Conservation (phyloP, 2,888 invertebrate species). For the Drosophila neutralis region DNA sequence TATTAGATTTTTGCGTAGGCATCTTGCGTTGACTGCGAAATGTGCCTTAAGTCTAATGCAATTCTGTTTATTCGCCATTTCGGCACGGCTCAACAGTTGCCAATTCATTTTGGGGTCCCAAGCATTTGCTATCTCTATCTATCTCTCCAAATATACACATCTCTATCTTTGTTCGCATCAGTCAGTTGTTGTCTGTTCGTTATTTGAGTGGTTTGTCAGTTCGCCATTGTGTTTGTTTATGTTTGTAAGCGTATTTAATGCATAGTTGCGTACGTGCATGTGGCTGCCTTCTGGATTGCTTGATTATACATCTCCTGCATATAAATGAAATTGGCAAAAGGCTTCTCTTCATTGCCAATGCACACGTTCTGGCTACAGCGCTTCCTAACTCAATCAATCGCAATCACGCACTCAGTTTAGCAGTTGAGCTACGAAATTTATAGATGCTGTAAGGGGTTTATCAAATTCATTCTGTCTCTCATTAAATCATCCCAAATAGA, state of each 20-base stretch:
- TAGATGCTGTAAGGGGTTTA: not conserved
- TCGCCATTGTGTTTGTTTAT: constrained; percentile 9
- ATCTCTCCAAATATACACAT: constrained; percentile 1
- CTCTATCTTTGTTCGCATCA: constrained; percentile 1
- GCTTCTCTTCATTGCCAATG: constrained; percentile 70
- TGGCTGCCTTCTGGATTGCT: constrained; percentile 44
- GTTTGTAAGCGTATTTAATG: constrained; percentile 42
- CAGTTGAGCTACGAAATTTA: not conserved
- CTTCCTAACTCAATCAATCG: constrained; percentile 20
- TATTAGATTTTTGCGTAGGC: constrained; percentile 37
- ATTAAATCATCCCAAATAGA: not conserved
- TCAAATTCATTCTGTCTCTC: not conserved
- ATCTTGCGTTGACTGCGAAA: not conserved
- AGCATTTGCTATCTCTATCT: not conserved
- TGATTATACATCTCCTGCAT: constrained; percentile 62
- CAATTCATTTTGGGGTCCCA: constrained; percentile 45
- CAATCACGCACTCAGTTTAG: constrained; percentile 2
- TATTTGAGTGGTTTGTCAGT: constrained; percentile 22
- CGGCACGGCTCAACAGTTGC: constrained; percentile 49
- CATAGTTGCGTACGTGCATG: constrained; percentile 57
- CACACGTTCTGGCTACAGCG: constrained; percentile 39
- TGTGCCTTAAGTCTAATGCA: constrained; percentile 44
- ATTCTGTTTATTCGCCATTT: constrained; percentile 63
- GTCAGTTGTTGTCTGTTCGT: constrained; percentile 18
- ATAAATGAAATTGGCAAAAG: constrained; percentile 59